Evolutionary conservation across 2,888 invertebrate species (phyloP).

Genomic region (Acleris cristana): DNA sequence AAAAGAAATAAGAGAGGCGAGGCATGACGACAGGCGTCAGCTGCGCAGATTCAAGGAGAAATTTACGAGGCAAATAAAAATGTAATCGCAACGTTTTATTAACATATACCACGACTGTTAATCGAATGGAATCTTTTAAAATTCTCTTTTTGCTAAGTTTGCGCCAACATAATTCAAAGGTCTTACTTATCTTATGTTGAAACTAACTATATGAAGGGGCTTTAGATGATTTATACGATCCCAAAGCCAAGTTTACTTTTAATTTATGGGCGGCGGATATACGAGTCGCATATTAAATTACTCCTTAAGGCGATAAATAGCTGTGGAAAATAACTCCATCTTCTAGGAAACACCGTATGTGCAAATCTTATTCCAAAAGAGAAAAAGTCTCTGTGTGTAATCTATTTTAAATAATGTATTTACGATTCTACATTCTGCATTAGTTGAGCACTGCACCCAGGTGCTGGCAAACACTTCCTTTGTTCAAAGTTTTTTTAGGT

Average conservation of each 20-base stretch:
- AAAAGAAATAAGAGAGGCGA: constrained; percentile 38
- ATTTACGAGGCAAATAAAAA: constrained; percentile 40
- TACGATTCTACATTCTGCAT: too few species aligned
- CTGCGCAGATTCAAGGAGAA: constrained; percentile 37
- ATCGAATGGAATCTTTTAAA: constrained; percentile 33
- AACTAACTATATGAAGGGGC: constrained; percentile 3
- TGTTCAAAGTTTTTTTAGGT: too few species aligned
- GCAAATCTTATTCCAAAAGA: too few species aligned
- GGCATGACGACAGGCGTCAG: constrained; percentile 40
- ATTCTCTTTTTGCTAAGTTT: constrained; percentile 12
- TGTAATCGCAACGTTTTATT: constrained; percentile 40
- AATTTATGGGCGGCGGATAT: constrained; percentile 14
- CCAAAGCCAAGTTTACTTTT: not conserved
- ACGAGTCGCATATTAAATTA: constrained; percentile 8
- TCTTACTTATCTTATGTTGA: constrained; percentile 8
- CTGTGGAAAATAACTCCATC: too few species aligned
- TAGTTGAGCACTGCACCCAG: too few species aligned
- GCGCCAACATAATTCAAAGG: constrained; percentile 1
- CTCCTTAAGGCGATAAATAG: constrained; percentile 6
- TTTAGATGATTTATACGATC: constrained; percentile 2
- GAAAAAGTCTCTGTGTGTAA: too few species aligned
- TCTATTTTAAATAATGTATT: too few species aligned
- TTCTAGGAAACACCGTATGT: too few species aligned
- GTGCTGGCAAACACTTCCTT: too few species aligned
- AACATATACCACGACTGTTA: constrained; percentile 31